Percentiles rank a stretch among this genome's conserved stretches.
These are phyloP conservation scores for Achlya flavicornis DNA, from an alignment of 2,888 invertebrate genomes.

Conservation along the genomic window DNA sequence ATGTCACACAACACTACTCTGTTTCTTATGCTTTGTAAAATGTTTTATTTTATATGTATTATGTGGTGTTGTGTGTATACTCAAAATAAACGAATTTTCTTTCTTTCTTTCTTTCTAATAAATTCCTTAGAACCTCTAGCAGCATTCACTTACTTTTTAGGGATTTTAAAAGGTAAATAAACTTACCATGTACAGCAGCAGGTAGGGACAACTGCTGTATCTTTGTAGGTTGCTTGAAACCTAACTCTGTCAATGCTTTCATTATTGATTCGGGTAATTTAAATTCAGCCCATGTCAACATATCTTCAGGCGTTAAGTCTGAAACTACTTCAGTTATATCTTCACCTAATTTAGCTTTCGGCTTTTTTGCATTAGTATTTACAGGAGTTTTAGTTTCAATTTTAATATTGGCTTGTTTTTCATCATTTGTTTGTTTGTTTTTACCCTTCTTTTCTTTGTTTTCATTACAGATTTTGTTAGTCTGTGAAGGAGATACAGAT, in stretches of 20 bases:
- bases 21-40: too few relatives aligned
- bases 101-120: too few relatives aligned
- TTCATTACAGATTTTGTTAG: constrained; percentile 39
- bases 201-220: constrained; percentile 94
- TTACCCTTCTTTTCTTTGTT: constrained; percentile 18
- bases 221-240: constrained; percentile 92
- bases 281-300: constrained; percentile 86
- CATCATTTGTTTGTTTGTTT: constrained; percentile 21
- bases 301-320: constrained; percentile 68
- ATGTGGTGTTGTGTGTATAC: too few relatives aligned
- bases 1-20: too few relatives aligned
- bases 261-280: constrained; percentile 89
- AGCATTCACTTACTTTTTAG: too few relatives aligned
- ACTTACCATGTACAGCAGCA: constrained; percentile 91
- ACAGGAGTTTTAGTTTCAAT: constrained; percentile 18
- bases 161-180: background rate
- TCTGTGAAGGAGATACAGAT: constrained; percentile 50
- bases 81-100: too few relatives aligned
- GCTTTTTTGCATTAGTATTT: constrained; percentile 14
- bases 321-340: constrained; percentile 41
- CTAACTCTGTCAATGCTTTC: constrained; percentile 88
- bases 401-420: constrained; percentile 20
- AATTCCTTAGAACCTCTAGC: too few relatives aligned
- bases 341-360: constrained; percentile 63
- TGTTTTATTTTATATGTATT: too few relatives aligned